Conservation (phyloP, 2,888 invertebrate species). For the Dolomedes plantarius region DNA sequence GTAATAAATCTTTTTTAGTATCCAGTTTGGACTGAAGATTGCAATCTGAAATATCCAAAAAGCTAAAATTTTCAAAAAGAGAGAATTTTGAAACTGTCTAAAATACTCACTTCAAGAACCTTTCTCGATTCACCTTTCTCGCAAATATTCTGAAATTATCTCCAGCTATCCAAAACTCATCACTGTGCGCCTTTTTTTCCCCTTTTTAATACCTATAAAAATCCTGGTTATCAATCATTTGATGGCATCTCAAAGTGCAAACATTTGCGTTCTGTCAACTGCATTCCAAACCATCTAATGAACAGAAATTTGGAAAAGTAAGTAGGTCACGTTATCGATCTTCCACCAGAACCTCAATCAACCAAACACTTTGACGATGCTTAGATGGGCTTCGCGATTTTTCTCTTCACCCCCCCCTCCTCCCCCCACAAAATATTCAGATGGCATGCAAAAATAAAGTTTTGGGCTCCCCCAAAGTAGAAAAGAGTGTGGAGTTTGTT, state of each 20-base stretch:
- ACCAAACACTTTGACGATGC: neutral
- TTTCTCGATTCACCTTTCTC: too few species aligned
- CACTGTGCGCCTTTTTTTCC: neutral
- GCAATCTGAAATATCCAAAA: too few species aligned
- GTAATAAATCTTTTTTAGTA: too few species aligned
- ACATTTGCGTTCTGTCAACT: constrained; percentile 9
- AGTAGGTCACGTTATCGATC: constrained; percentile 5
- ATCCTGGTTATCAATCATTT: neutral
- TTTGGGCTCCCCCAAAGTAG: neutral
- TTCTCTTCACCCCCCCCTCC: too few species aligned
- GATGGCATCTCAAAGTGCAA: constrained; percentile 9
- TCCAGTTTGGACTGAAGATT: too few species aligned
- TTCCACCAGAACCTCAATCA: neutral
- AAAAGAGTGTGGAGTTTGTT: neutral
- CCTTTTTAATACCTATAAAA: neutral
- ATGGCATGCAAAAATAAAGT: neutral
- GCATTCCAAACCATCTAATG: constrained; percentile 13
- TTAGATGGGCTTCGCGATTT: neutral
- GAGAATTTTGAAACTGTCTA: too few species aligned
- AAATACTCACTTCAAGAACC: too few species aligned
- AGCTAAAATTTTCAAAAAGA: too few species aligned
- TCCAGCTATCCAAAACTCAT: neutral
- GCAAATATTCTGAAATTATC: neutral
- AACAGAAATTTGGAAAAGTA: constrained; percentile 12
- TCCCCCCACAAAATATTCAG: neutral